phyloP scores from a whole-genome alignment of 1,140 invertebrate genomes.

The Cecropterus lyciades region DNA sequence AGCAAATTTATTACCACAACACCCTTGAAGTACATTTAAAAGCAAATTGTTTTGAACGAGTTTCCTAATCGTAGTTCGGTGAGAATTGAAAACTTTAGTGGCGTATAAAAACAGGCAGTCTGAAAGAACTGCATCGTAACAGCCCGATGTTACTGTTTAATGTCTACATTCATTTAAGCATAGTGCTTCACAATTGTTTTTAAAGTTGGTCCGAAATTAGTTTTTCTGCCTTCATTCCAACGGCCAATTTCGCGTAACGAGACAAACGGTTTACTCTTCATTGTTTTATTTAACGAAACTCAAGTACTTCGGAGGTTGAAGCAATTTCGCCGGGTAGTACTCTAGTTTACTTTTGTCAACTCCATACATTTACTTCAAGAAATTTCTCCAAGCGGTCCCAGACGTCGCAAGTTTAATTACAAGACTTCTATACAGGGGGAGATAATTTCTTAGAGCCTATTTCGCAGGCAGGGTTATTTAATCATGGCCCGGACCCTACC shows the following conservation, averaged over 20 bases:
- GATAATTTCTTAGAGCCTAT: conserved; percentile 69
- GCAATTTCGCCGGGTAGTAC: conserved; percentile 9
- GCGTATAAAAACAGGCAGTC: conserved; percentile 7
- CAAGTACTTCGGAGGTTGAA: conserved; percentile 7
- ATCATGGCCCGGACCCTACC: conserved; percentile 51
- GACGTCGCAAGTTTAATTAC: conserved; percentile 63
- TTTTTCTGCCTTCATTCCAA: conserved; percentile 20
- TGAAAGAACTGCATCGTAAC: conserved; percentile 13
- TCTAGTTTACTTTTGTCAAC: conserved; percentile 11
- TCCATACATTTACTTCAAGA: conserved; percentile 35
- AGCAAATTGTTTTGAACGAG: conserved; percentile 4
- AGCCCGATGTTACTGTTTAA: conserved; percentile 6
- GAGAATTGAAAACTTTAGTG: conserved; percentile 25
- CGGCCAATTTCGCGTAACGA: conserved; percentile 26
- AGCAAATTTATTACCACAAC: neutral
- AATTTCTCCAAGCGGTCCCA: conserved; percentile 26
- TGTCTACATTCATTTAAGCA: conserved; percentile 30
- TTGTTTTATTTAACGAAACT: conserved; percentile 35
- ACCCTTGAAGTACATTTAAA: conserved; percentile 1
- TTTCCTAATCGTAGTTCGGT: conserved; percentile 16
- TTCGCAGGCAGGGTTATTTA: conserved; percentile 51
- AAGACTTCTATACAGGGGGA: conserved; percentile 57
- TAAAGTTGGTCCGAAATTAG: conserved; percentile 6
- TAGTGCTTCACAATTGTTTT: conserved; percentile 32
- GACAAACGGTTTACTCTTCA: conserved; percentile 1